Evolutionary conservation across 2,797 vertebrate species (phyloP), one percentile per base, ranked within the genome.

Genomic region (Anisognathus igniventris): DNA sequence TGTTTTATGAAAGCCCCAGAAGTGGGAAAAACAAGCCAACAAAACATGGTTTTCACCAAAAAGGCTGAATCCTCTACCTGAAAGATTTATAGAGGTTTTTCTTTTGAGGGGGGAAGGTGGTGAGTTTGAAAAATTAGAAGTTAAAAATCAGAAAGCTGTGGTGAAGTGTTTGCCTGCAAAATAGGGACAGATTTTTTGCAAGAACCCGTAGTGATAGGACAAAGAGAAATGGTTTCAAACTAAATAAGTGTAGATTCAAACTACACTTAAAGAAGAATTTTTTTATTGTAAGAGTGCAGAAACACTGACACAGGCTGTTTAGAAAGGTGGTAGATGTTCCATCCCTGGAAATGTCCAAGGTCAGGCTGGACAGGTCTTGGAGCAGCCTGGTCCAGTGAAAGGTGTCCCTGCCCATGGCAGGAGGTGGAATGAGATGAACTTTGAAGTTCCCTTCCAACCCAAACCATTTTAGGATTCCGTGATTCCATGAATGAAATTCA

Each of bases 101-200:
- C 9, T 27, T 21, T 45, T 33, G 33, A 50, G 6, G 11, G 16
- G 1, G 3, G 18, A 51, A 30, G 2, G 10, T 37, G 22, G 5
- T 0, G 0, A 5, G 0, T 44, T 78, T 33, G 12, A 57, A 50
- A 75, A 44, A 24, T 14, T 7, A 39, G 22, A 44, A 44, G 17
- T 22, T 22, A 8, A 44, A 37, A 51, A 15, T 33, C 7, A 21
- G 24, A 30, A 70, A 39, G 10, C 11, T 37, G 48, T 19, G 16
- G 9, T 37, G 20, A 75, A 15, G 6, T 22, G 20, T 57, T 82
- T 30, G 8, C 33, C 50, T 50, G 28, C 50, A 27, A 45, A 70
- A 39, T 12, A 7, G 5, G 10, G 15, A 31, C 14, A 56, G 14
- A 33, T 2, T 30, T 82, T 50, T 30, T 25, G 44, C 9, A 18